Conservation (phyloP, 2,888 invertebrate species). For the Sinhomidia bicolor region DNA sequence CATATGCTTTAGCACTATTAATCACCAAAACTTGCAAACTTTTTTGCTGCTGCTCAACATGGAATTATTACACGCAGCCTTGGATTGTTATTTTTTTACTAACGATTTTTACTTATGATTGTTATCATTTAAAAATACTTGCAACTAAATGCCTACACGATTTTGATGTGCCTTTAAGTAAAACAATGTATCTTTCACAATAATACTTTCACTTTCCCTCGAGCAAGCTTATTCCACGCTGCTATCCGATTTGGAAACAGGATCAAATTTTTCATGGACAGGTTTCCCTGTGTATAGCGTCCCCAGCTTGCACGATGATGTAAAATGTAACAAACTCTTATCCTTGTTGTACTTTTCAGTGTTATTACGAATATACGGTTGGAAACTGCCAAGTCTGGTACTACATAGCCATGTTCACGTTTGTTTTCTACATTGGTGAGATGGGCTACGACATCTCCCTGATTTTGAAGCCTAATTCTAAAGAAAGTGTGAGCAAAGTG, state of each 20-base stretch:
- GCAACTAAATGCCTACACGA: no score
- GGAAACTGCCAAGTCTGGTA: constrained; percentile 78
- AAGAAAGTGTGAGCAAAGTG: constrained; percentile 72
- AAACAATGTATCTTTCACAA: not conserved
- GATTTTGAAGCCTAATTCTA: constrained; percentile 62
- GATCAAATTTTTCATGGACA: not conserved
- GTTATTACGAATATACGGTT: constrained; percentile 75
- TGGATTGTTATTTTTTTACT: constrained; percentile 38
- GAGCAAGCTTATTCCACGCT: not conserved
- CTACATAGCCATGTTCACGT: constrained; percentile 77
- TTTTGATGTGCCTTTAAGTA: no score
- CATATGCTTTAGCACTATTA: not conserved
- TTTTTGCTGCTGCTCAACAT: constrained; percentile 53
- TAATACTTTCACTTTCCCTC: constrained; percentile 13
- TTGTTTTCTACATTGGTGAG: constrained; percentile 76
- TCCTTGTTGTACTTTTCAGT: constrained; percentile 62
- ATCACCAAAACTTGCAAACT: constrained; percentile 28
- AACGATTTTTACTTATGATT: not conserved
- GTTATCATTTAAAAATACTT: not conserved
- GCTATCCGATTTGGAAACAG: constrained; percentile 19
- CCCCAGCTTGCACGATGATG: not conserved
- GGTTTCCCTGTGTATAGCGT: not conserved
- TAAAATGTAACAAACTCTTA: constrained; percentile 14
- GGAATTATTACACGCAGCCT: constrained; percentile 67
- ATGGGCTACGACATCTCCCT: constrained; percentile 74